Evolutionary conservation across 1,140 invertebrate genomes (phyloP).

Genomic region (Lasaia peninsularis): DNA sequence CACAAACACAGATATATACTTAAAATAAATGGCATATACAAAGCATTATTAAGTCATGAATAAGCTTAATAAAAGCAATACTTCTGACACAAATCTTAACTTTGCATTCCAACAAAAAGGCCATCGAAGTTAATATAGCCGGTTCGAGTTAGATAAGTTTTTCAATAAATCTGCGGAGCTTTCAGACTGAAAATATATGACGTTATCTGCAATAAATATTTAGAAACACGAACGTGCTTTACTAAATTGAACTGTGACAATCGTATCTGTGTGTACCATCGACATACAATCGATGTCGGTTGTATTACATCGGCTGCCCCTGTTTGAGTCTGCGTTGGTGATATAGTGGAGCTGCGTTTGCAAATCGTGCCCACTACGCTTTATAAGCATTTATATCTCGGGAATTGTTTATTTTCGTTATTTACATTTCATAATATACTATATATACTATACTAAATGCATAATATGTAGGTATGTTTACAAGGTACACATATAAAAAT

Average conservation of each 20-base stretch:
- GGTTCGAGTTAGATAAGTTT: conserved; percentile 9
- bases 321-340: conserved; percentile 33
- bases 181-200: conserved; percentile 13
- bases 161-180: conserved; percentile 11
- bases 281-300: conserved; percentile 28
- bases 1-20: background rate
- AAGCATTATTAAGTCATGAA: no score
- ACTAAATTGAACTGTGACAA: conserved; percentile 46
- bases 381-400: conserved; percentile 28
- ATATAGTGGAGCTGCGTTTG: conserved; percentile 23
- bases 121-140: conserved; percentile 6
- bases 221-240: conserved; percentile 24
- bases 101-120: conserved; percentile 9
- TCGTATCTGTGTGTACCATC: conserved; percentile 34
- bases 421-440: background rate
- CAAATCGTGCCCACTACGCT: conserved; percentile 18
- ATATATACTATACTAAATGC: no score
- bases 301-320: conserved; percentile 30
- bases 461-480: no score
- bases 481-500: no score
- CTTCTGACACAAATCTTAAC: background rate
- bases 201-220: conserved; percentile 9
- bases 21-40: no score
- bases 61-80: conserved; percentile 1
- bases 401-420: conserved; percentile 9